Conservation (phyloP, 2,888 invertebrate genomes). For the Neoaliturus tenellus region DNA sequence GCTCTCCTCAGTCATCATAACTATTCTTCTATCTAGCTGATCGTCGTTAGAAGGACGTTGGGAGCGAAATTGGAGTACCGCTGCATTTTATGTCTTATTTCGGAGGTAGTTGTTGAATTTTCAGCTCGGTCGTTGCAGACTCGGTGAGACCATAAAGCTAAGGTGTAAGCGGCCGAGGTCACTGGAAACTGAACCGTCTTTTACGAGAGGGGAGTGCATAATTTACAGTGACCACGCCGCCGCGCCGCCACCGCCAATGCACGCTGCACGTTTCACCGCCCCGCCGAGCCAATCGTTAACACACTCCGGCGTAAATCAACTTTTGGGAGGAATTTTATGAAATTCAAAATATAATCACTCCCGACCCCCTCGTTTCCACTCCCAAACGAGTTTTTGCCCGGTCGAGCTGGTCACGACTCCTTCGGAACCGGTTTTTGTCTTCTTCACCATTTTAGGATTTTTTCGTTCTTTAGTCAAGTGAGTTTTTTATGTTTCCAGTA, state of each 20-base stretch:
- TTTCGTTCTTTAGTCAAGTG: too few relatives aligned
- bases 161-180: constrained; percentile 19
- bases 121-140: neutral
- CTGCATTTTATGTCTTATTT: neutral
- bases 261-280: neutral
- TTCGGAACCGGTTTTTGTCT: too few relatives aligned
- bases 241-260: neutral
- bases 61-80: neutral
- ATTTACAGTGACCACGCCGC: neutral
- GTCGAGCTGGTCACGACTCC: too few relatives aligned
- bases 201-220: constrained; percentile 14
- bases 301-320: constrained; percentile 7
- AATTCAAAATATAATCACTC: constrained; percentile 15
- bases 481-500: too few relatives aligned
- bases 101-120: neutral
- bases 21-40: too few relatives aligned
- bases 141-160: neutral
- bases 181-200: constrained; percentile 2
- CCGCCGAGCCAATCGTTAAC: constrained; percentile 14
- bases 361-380: neutral
- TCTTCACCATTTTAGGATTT: too few relatives aligned
- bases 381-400: too few relatives aligned
- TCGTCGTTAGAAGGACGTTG: too few relatives aligned
- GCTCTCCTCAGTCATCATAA: too few relatives aligned
- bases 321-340: constrained; percentile 10